Evolutionary conservation across 2,888 invertebrate species (phyloP).

Genomic region (Norana najaformis): DNA sequence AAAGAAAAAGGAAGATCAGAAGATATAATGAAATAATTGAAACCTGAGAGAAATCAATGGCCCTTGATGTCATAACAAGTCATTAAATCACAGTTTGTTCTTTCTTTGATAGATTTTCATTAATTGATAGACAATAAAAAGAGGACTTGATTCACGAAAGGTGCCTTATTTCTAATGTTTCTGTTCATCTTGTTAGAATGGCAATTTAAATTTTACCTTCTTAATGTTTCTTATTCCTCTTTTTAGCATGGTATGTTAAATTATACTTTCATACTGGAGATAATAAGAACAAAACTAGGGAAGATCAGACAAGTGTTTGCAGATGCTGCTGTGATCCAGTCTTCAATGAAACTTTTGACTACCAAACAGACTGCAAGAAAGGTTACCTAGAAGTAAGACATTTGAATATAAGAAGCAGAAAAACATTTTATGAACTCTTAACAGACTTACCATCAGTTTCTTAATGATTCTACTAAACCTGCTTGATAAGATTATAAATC

Average conservation of each 20-base stretch:
- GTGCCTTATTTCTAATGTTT: background rate
- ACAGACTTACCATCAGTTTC: background rate
- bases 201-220: background rate
- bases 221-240: background rate
- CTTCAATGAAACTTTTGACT: slow-evolving; percentile 10
- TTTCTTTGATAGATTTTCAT: background rate
- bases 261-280: background rate
- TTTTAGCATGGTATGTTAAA: background rate
- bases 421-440: background rate
- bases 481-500: background rate
- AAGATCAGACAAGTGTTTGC: slow-evolving; percentile 15
- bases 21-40: too few species aligned
- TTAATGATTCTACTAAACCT: background rate
- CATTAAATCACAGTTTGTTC: background rate
- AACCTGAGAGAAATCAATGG: too few species aligned
- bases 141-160: background rate
- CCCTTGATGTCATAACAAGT: too few species aligned
- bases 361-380: slow-evolving; percentile 23
- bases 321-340: slow-evolving; percentile 9
- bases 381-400: slow-evolving; percentile 20
- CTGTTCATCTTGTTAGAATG: background rate
- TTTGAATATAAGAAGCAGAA: background rate
- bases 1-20: too few species aligned
- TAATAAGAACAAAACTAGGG: background rate
- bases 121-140: background rate